phyloP scores from a whole-genome alignment of 2,797 vertebrate species.

The Rousettus madagascariensis region DNA sequence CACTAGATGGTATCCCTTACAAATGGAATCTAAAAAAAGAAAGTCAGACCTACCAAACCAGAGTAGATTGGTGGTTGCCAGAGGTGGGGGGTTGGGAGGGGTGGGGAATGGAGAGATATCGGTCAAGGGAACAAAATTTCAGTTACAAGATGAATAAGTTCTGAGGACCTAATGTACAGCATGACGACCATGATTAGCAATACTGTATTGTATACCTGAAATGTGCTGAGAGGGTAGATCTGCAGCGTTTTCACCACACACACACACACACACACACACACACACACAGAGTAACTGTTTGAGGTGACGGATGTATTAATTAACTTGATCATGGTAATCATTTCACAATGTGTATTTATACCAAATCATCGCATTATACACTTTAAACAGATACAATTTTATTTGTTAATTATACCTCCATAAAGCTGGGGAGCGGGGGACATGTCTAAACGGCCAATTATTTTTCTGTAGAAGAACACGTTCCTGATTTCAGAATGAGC shows the following conservation, averaged over 20 bases:
- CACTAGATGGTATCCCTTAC: not conserved
- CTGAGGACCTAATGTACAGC: not conserved
- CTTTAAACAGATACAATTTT: slow-evolving; percentile 12
- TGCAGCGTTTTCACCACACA: not conserved
- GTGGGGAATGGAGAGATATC: not conserved
- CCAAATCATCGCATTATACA: not conserved
- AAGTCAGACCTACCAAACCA: not conserved
- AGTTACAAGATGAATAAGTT: not conserved
- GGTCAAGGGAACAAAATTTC: not conserved
- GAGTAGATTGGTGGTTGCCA: not conserved
- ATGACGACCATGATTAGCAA: not conserved
- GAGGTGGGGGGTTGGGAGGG: no score
- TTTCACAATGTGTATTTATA: slow-evolving; percentile 33
- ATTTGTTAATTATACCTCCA: slow-evolving; percentile 36
- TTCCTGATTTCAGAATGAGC: slow-evolving; percentile 21
- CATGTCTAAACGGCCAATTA: not conserved
- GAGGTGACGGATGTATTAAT: not conserved
- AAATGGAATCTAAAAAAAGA: not conserved
- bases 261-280: not conserved
- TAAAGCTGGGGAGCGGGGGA: not conserved
- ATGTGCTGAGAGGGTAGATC: not conserved
- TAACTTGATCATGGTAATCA: slow-evolving; percentile 18
- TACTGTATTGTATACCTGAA: not conserved
- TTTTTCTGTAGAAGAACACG: slow-evolving; percentile 1
- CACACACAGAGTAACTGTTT: not conserved